These are phyloP conservation scores for Sisyra nigra DNA, from an alignment of 2,888 invertebrate species.

Conservation along the genomic window DNA sequence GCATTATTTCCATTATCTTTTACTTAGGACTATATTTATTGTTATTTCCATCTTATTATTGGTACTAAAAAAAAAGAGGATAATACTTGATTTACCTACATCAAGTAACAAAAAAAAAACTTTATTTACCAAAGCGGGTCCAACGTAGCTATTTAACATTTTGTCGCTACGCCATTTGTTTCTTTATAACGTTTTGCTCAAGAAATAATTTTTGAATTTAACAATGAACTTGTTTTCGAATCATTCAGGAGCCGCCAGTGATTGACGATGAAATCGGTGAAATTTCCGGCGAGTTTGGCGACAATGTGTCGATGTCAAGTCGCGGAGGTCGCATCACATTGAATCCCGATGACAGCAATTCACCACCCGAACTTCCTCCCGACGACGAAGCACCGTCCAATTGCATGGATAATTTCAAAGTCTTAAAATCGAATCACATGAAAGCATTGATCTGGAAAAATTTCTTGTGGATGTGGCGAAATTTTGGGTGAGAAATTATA, in stretches of 20 bases:
- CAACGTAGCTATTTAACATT: no score
- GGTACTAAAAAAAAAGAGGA: no score
- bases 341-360: slow-evolving; percentile 28
- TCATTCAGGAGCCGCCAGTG: slow-evolving; percentile 19
- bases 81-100: no score
- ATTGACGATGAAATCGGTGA: slow-evolving; percentile 54
- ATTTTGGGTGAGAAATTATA: slow-evolving; percentile 45
- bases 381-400: slow-evolving; percentile 41
- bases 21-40: no score
- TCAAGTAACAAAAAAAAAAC: no score
- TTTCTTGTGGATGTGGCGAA: slow-evolving; percentile 71
- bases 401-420: slow-evolving; percentile 38
- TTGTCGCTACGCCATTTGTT: no score
- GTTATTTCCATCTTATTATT: no score
- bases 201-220: no score
- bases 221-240: background rate
- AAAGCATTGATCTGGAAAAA: slow-evolving; percentile 79
- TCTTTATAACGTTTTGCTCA: no score
- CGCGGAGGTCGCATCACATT: slow-evolving; percentile 46
- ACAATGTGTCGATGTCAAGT: slow-evolving; percentile 66
- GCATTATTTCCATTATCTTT: no score
- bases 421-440: slow-evolving; percentile 56
- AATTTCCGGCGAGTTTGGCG: slow-evolving; percentile 77
- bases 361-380: slow-evolving; percentile 47
- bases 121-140: no score